phyloP scores from a whole-genome alignment of 2,797 vertebrate genomes.

The Chloroceryle inda region DNA sequence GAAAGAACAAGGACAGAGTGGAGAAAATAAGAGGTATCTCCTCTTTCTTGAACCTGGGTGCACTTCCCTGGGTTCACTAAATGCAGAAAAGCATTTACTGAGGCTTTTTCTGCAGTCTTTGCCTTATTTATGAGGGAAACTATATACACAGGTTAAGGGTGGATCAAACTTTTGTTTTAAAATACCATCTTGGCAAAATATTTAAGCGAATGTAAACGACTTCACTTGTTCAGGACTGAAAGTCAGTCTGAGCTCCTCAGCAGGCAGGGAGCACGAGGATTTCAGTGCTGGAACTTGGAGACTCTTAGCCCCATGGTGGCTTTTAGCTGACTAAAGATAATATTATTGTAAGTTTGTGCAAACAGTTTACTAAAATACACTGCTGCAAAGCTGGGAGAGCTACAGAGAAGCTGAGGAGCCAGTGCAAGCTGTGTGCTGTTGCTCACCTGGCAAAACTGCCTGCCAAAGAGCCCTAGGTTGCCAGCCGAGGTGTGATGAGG shows the following conservation, averaged over 20 bases:
- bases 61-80: not conserved
- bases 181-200: slow-evolving; percentile 26
- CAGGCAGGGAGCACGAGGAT: not conserved
- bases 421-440: not conserved
- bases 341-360: slow-evolving; percentile 58
- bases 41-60: not conserved
- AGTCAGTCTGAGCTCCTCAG: not conserved
- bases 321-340: slow-evolving; percentile 54
- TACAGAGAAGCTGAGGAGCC: not conserved
- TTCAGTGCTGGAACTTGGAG: not conserved
- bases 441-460: slow-evolving; percentile 42
- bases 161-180: not conserved
- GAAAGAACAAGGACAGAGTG: not conserved
- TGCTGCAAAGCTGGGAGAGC: not conserved
- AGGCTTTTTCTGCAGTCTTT: not conserved
- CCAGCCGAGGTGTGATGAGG: not conserved
- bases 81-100: not conserved
- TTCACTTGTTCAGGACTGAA: not conserved
- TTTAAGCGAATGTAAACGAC: not conserved
- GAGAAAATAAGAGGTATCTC: not conserved
- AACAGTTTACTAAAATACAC: slow-evolving; percentile 7
- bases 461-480: not conserved
- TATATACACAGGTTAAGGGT: not conserved
- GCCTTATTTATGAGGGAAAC: not conserved
- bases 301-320: not conserved